Conservation (phyloP, 2,888 invertebrate genomes). For the Lasioglossum malachurum region DNA sequence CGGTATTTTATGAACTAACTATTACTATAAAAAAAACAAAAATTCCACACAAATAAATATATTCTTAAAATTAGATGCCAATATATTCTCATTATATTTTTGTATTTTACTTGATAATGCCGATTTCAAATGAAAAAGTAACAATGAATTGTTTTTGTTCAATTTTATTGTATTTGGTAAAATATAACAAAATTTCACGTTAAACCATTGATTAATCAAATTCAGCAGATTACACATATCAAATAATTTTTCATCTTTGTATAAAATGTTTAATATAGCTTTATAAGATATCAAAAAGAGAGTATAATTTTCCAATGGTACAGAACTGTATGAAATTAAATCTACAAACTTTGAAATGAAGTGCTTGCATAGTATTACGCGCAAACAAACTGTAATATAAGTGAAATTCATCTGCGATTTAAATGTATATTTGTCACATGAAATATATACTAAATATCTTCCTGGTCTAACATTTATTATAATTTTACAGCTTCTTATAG, state of each 20-base stretch:
- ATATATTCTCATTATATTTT: too few relatives aligned
- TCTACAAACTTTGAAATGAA: not conserved
- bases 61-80: too few relatives aligned
- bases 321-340: slow-evolving; percentile 11
- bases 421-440: slow-evolving; percentile 19
- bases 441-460: not conserved
- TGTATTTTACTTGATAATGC: not conserved
- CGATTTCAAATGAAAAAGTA: not conserved
- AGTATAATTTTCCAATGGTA: not conserved
- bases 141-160: not conserved
- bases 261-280: not conserved
- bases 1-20: not conserved
- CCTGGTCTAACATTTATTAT: not conserved
- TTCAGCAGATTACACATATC: not conserved
- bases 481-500: not conserved
- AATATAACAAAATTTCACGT: not conserved
- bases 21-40: not conserved
- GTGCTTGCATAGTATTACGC: not conserved
- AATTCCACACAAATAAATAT: not conserved
- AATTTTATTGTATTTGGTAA: not conserved
- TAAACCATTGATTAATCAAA: not conserved
- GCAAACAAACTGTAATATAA: not conserved
- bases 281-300: not conserved
- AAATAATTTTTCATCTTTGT: not conserved
- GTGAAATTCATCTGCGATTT: not conserved